A percentile compares a stretch with the other conserved stretches of the same genome.
These are phyloP conservation scores for Suncus etruscus DNA, from an alignment of 2,113 vertebrate species.

Conservation along the genomic window DNA sequence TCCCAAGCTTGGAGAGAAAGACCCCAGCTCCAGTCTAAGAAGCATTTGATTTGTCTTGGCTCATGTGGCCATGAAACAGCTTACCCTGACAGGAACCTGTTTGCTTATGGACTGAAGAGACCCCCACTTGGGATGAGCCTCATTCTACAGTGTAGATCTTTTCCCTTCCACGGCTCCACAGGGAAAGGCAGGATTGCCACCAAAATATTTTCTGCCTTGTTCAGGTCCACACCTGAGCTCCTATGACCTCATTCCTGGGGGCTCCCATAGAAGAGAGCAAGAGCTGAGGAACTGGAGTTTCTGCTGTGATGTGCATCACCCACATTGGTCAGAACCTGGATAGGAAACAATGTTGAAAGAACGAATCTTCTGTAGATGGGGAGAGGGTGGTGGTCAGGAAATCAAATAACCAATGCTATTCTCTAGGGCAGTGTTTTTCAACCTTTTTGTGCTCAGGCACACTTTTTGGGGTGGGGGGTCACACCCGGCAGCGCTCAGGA, in stretches of 20 bases:
- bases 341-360: background rate
- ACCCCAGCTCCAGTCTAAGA: background rate
- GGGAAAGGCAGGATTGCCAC: background rate
- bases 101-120: conserved; percentile 42
- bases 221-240: background rate
- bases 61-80: conserved; percentile 17
- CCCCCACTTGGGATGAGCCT: background rate
- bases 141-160: background rate
- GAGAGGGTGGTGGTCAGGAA: no score
- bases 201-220: background rate
- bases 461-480: no score
- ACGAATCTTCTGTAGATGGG: no score
- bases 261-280: background rate
- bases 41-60: conserved; percentile 50
- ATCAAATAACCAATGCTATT: no score
- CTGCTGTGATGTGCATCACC: background rate
- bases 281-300: background rate
- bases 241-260: background rate
- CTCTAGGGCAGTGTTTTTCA: no score
- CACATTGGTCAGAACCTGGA: background rate
- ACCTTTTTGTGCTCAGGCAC: no score
- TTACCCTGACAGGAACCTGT: background rate
- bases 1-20: background rate
- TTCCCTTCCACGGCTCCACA: background rate
- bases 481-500: no score